These are phyloP conservation scores for Loris lydekkerianus DNA, from an alignment of 2,797 vertebrate genomes.

Conservation along the genomic window DNA sequence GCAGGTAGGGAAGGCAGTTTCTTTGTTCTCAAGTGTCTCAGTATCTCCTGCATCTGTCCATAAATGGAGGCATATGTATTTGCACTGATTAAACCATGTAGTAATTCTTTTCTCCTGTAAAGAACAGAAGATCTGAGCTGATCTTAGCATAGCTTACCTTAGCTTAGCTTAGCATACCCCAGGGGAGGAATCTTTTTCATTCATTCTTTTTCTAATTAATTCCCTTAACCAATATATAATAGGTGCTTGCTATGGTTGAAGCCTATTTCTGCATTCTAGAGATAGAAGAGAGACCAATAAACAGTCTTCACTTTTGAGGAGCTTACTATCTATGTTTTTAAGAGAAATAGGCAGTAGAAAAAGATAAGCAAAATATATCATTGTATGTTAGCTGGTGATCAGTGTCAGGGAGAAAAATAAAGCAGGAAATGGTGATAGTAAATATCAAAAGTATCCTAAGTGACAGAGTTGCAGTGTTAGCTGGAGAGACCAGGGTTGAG, in stretches of 20 bases:
- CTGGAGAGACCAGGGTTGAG: neutral
- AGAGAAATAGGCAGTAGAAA: neutral
- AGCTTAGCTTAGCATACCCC: neutral
- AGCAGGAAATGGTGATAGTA: neutral
- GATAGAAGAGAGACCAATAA: neutral
- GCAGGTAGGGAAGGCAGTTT: neutral
- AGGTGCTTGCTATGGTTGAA: neutral
- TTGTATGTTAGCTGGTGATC: neutral
- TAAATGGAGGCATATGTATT: neutral
- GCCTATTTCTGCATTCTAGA: neutral
- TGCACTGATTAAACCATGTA: constrained; percentile 19
- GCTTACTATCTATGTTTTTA: neutral
- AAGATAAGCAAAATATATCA: neutral
- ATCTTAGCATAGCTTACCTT: neutral
- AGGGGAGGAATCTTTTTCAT: neutral
- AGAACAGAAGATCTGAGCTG: neutral
- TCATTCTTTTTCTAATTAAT: constrained; percentile 27
- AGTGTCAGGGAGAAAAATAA: constrained; percentile 16
- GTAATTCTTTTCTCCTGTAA: constrained; percentile 12
- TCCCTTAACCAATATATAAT: neutral
- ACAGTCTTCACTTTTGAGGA: neutral
- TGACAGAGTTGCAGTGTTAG: neutral
- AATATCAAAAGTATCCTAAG: neutral
- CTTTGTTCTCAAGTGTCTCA: neutral
- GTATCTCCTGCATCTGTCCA: constrained; percentile 5